Conservation (phyloP, 2,888 invertebrate genomes). For the Ochropacha duplaris region DNA sequence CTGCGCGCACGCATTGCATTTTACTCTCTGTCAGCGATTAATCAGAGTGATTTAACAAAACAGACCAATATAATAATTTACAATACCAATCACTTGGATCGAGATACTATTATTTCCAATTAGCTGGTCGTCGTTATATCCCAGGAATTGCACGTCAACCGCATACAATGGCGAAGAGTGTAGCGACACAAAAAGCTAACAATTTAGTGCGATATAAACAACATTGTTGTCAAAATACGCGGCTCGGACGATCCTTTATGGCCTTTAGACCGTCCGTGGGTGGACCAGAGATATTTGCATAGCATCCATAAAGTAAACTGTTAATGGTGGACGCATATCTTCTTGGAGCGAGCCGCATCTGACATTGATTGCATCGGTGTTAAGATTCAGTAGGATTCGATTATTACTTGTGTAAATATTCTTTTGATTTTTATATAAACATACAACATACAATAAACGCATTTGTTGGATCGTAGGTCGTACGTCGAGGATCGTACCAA, state of each 20-base stretch:
- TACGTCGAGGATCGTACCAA: no score
- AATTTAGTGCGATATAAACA: conserved; percentile 48
- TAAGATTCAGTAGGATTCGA: conserved; percentile 33
- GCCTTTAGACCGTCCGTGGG: conserved; percentile 33
- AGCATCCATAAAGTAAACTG: conserved; percentile 39
- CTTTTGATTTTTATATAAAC: conserved; percentile 22
- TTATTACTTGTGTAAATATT: conserved; percentile 34
- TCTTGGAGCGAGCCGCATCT: conserved; percentile 20
- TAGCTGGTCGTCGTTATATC: conserved; percentile 50
- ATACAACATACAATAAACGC: no score
- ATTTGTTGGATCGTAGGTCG: no score
- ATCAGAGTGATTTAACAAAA: conserved; percentile 66
- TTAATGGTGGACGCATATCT: conserved; percentile 43
- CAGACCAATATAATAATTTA: conserved; percentile 57
- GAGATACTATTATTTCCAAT: conserved; percentile 71
- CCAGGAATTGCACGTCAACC: conserved; percentile 31
- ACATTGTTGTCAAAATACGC: conserved; percentile 51
- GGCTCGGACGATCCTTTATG: conserved; percentile 30
- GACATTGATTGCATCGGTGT: conserved; percentile 38
- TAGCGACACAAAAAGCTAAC: conserved; percentile 49
- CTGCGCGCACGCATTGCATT: conserved; percentile 37
- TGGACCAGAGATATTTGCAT: conserved; percentile 41
- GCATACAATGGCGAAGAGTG: conserved; percentile 41
- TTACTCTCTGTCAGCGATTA: conserved; percentile 52
- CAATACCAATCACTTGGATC: conserved; percentile 55